Conservation (phyloP, 2,113 vertebrate species). For the Stegastes partitus region DNA sequence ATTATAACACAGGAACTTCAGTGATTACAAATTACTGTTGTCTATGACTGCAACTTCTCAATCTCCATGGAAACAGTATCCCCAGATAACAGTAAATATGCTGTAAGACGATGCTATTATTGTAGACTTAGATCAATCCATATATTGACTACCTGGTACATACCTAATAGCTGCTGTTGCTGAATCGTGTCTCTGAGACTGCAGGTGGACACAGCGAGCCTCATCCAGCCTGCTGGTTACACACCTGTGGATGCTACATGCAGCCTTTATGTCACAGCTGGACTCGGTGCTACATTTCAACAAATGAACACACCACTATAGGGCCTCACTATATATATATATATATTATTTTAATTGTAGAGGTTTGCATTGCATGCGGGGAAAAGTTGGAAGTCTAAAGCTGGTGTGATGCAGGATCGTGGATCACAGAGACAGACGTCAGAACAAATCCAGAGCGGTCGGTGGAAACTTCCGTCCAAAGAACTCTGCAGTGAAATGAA, state of each 20-base stretch:
- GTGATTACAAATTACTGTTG: slow-evolving; percentile 43
- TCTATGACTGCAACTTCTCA: slow-evolving; percentile 44
- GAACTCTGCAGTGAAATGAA: no score
- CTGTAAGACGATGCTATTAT: slow-evolving; percentile 47
- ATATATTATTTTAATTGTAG: neutral
- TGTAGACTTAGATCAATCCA: slow-evolving; percentile 47
- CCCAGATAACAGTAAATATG: slow-evolving; percentile 49
- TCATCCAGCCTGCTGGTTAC: slow-evolving; percentile 1
- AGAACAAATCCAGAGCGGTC: no score
- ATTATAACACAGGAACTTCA: slow-evolving; percentile 7
- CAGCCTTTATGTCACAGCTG: neutral
- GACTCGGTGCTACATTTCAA: neutral
- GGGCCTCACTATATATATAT: no score
- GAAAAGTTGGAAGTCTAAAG: neutral
- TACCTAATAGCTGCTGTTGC: slow-evolving; percentile 23
- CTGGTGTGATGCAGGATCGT: no score
- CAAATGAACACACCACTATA: no score
- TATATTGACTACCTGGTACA: slow-evolving; percentile 37
- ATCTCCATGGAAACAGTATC: slow-evolving; percentile 68
- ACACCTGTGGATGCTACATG: neutral
- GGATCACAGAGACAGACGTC: no score
- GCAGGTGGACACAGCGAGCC: neutral
- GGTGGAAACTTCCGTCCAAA: no score
- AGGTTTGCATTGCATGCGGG: neutral
- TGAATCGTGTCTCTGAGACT: slow-evolving; percentile 10